Percentiles rank a stretch among this genome's conserved stretches.
Evolutionary conservation across 2,888 invertebrate species (phyloP).

Genomic region (Yponomeuta malinellus): DNA sequence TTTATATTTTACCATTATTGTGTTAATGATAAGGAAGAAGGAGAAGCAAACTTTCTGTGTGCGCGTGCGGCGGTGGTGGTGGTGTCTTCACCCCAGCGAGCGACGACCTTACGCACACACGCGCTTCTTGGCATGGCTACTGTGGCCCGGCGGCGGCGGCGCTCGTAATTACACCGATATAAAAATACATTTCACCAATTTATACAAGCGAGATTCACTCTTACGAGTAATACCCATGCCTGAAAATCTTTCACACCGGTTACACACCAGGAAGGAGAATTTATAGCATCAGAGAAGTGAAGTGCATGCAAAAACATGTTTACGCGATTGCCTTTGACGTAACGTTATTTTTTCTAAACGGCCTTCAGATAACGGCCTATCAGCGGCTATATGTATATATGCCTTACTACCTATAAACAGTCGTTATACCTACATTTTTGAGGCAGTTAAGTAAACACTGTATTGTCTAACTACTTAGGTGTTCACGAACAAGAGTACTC

Average conservation of each 20-base stretch:
- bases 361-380: constrained; percentile 39
- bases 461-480: not conserved
- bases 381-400: not conserved
- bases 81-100: constrained; percentile 6
- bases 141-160: not conserved
- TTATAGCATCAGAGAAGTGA: not conserved
- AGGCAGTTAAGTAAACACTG: not conserved
- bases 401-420: not conserved
- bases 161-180: not conserved
- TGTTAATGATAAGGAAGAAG: too few species aligned
- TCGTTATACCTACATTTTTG: not conserved
- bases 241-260: not conserved
- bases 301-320: constrained; percentile 36
- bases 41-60: not conserved
- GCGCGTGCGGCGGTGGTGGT: not conserved
- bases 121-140: not conserved
- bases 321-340: constrained; percentile 34
- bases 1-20: too few species aligned
- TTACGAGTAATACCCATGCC: not conserved
- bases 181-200: constrained; percentile 3
- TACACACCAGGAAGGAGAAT: constrained; percentile 6
- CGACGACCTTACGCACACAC: constrained; percentile 7
- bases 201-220: not conserved
- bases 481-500: not conserved
- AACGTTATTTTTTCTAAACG: constrained; percentile 39